Percentiles rank a stretch among this genome's conserved stretches.
Evolutionary conservation across 2,113 vertebrate genomes (phyloP).

Genomic region (Vireo altiloquus): DNA sequence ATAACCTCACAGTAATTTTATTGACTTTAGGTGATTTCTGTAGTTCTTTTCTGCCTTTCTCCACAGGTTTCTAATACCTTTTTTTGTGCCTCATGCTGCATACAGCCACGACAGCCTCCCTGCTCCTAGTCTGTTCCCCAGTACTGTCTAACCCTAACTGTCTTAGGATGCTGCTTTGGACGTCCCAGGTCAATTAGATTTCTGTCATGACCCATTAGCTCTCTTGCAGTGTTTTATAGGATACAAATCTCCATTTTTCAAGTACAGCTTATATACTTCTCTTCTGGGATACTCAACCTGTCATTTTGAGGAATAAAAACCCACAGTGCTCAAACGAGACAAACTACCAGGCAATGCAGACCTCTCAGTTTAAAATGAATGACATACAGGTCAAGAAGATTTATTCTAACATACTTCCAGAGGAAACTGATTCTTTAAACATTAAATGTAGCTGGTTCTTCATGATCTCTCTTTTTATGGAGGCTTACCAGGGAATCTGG

Average conservation of each 20-base stretch:
- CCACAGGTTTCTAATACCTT: background rate
- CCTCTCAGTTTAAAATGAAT: background rate
- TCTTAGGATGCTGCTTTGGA: background rate
- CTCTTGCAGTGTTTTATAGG: background rate
- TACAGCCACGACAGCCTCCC: background rate
- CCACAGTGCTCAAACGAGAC: background rate
- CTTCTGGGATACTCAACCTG: background rate
- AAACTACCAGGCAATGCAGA: background rate
- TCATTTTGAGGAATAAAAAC: background rate
- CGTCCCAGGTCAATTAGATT: background rate
- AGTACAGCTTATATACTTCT: background rate
- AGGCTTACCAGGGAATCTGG: background rate
- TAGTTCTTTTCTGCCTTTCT: background rate
- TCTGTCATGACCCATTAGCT: background rate
- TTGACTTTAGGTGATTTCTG: background rate
- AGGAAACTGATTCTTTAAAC: background rate
- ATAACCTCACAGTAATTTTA: background rate
- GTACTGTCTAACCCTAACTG: background rate
- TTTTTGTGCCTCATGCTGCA: background rate
- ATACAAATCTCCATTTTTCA: background rate
- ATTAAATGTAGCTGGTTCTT: background rate
- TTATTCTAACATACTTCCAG: background rate
- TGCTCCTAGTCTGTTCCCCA: background rate
- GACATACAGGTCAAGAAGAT: background rate
- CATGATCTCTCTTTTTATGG: background rate